Evolutionary conservation across 2,797 vertebrate genomes (phyloP).

Genomic region (Ptychadena robeensis): DNA sequence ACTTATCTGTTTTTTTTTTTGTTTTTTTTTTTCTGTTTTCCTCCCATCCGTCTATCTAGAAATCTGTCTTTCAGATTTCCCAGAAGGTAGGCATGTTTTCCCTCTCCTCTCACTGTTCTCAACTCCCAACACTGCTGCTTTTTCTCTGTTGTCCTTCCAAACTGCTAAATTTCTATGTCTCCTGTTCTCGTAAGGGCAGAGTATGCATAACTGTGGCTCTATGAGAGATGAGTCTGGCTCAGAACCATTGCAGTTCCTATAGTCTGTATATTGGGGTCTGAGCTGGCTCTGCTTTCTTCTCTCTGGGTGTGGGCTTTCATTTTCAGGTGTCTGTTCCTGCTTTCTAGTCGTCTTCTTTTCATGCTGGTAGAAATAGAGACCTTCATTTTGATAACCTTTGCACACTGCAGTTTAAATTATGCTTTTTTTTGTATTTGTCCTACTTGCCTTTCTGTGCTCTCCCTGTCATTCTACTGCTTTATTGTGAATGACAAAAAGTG

Average conservation of each 20-base stretch:
- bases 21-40: conserved; percentile 61
- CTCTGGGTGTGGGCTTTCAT: conserved; percentile 25
- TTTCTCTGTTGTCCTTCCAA: conserved; percentile 64
- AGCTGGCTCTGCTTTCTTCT: conserved; percentile 34
- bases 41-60: conserved; percentile 88
- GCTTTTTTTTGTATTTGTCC: background rate
- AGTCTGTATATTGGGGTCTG: background rate
- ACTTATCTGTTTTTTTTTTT: conserved; percentile 57
- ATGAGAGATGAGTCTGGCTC: conserved; percentile 36
- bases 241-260: background rate
- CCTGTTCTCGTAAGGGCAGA: background rate
- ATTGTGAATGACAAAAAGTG: background rate
- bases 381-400: conserved; percentile 30
- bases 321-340: conserved; percentile 25
- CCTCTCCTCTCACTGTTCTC: conserved; percentile 66
- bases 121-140: conserved; percentile 64
- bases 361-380: conserved; percentile 5
- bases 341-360: background rate
- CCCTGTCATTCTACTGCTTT: background rate
- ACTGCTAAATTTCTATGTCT: conserved; percentile 18
- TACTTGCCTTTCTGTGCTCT: background rate
- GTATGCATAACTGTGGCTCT: conserved; percentile 29
- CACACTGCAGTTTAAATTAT: conserved; percentile 50
- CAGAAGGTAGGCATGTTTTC: conserved; percentile 93
- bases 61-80: conserved; percentile 98